These are phyloP conservation scores for Anthopleura xanthogrammica DNA, from an alignment of 92 coral and sea anemone genomes.

Conservation along the genomic window DNA sequence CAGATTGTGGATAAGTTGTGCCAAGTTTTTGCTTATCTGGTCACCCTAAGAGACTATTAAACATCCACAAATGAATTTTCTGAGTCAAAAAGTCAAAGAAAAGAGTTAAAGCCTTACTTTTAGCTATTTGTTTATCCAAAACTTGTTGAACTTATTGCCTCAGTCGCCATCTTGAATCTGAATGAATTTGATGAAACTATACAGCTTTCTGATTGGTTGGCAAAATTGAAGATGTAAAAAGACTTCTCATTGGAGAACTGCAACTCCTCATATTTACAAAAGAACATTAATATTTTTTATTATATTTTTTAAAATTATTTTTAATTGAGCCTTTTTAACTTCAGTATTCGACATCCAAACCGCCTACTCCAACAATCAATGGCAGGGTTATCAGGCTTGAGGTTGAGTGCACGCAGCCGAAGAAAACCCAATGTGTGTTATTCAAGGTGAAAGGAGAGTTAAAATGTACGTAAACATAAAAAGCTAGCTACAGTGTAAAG, in stretches of 20 bases:
- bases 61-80: no score
- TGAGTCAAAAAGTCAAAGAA: not conserved
- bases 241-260: not conserved
- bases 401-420: not conserved
- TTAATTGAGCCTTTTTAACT: not conserved
- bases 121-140: not conserved
- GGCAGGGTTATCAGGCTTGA: not conserved
- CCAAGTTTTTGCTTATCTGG: no score
- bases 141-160: not conserved
- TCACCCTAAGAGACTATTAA: no score
- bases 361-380: conserved; percentile 1
- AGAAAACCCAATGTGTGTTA: not conserved
- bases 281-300: no score
- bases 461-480: not conserved
- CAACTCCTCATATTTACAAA: not conserved
- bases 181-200: not conserved
- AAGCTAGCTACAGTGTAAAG: not conserved
- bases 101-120: not conserved
- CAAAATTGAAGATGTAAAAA: not conserved
- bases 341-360: not conserved
- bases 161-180: not conserved
- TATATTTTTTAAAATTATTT: not conserved
- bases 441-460: conserved; percentile 1
- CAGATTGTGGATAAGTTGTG: no score
- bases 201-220: not conserved